phyloP scores from a whole-genome alignment of 2,113 vertebrate genomes.

The Piaya cayana region DNA sequence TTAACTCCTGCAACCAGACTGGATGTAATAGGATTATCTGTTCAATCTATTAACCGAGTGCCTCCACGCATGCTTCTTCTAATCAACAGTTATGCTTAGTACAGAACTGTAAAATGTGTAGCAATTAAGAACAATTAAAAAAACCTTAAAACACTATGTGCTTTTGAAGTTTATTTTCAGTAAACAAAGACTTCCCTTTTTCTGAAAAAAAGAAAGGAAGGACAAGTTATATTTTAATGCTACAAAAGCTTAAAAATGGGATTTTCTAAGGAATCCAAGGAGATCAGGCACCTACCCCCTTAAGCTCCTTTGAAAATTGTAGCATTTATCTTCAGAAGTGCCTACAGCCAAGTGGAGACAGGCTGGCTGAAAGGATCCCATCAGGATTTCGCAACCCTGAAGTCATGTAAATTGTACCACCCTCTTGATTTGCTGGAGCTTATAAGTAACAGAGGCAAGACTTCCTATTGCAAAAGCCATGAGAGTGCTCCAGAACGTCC shows the following conservation, averaged over 20 bases:
- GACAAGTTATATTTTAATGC: neutral
- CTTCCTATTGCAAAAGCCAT: neutral
- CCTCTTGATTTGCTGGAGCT: neutral
- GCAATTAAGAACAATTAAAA: constrained; percentile 20
- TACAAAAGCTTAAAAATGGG: neutral
- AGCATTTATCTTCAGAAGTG: constrained; percentile 1
- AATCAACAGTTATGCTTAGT: neutral
- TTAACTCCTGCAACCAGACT: neutral
- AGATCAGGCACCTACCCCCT: constrained; percentile 7
- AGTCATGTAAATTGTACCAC: neutral
- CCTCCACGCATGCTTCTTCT: neutral
- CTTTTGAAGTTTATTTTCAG: constrained; percentile 29
- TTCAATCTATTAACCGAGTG: neutral
- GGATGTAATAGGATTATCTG: constrained; percentile 32
- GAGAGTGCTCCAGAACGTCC: neutral
- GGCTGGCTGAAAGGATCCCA: neutral
- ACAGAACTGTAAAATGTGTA: neutral
- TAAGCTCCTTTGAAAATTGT: constrained; percentile 19
- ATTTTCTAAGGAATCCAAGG: constrained; percentile 31
- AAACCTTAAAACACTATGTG: neutral
- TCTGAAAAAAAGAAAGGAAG: neutral
- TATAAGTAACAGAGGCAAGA: neutral
- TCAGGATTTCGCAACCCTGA: neutral
- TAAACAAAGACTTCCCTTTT: constrained; percentile 16
- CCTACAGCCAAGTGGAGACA: neutral